Conservation (phyloP, 1,140 invertebrate species). For the Tenebrio molitor region DNA sequence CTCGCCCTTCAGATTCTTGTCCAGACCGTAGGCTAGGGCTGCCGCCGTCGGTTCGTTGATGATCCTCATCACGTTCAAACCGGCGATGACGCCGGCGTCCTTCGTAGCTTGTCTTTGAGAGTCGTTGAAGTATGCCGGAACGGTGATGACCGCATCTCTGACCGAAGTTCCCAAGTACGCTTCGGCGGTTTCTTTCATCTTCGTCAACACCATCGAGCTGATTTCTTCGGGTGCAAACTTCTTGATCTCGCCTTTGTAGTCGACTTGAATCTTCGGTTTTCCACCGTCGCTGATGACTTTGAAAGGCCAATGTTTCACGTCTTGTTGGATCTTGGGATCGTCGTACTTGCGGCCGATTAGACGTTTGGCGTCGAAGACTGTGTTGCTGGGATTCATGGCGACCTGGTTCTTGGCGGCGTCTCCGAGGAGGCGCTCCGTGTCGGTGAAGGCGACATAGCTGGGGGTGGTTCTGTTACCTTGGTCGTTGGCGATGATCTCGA, state of each 20-base stretch:
- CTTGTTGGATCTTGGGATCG: constrained; percentile 78
- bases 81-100: constrained; percentile 75
- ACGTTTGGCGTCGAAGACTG: constrained; percentile 77
- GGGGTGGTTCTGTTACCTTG: constrained; percentile 97
- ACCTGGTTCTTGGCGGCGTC: constrained; percentile 96
- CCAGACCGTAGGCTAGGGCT: constrained; percentile 79
- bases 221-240: constrained; percentile 82
- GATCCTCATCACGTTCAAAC: constrained; percentile 77
- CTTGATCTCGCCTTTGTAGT: constrained; percentile 81
- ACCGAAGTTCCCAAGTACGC: constrained; percentile 71
- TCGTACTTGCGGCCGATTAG: constrained; percentile 74
- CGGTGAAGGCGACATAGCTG: constrained; percentile 95
- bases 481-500: constrained; percentile 90
- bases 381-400: constrained; percentile 88
- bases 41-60: constrained; percentile 83
- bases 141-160: constrained; percentile 72
- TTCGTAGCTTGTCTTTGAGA: constrained; percentile 77
- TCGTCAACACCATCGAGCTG: constrained; percentile 76
- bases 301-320: constrained; percentile 84
- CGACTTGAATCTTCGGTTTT: constrained; percentile 79
- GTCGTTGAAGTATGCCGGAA: constrained; percentile 78
- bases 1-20: constrained; percentile 76
- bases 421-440: constrained; percentile 94
- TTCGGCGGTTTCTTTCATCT: constrained; percentile 74
- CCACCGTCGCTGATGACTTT: constrained; percentile 75